phyloP scores from a whole-genome alignment of 2,888 invertebrate genomes.

The Volucella inanis region DNA sequence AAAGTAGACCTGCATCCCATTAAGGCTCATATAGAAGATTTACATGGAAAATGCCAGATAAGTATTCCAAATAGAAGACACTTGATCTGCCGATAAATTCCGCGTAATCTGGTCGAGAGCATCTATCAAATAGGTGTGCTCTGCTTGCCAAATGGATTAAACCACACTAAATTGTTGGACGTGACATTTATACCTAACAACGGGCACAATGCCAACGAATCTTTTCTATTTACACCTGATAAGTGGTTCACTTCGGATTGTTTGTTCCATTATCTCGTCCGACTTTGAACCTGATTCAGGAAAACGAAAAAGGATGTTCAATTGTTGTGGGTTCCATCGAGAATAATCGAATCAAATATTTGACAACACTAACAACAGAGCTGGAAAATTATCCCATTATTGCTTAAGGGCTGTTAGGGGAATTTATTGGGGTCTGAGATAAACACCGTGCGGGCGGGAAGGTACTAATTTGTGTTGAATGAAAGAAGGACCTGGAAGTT shows the following conservation, averaged over 20 bases:
- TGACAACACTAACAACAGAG: slow-evolving; percentile 60
- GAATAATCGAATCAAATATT: slow-evolving; percentile 74
- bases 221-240: slow-evolving; percentile 59
- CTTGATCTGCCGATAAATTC: slow-evolving; percentile 72
- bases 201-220: slow-evolving; percentile 21
- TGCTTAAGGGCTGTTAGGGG: slow-evolving; percentile 39
- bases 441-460: slow-evolving; percentile 69
- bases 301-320: slow-evolving; percentile 61
- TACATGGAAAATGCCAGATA: slow-evolving; percentile 68
- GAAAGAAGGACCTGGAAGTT: slow-evolving; percentile 5
- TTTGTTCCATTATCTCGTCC: slow-evolving; percentile 64
- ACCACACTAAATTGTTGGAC: slow-evolving; percentile 39
- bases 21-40: slow-evolving; percentile 54
- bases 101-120: slow-evolving; percentile 65
- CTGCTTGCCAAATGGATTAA: slow-evolving; percentile 62
- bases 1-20: slow-evolving; percentile 47
- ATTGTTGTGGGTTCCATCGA: slow-evolving; percentile 71
- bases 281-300: neutral
- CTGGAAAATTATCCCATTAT: slow-evolving; percentile 65
- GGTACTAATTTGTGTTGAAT: slow-evolving; percentile 62
- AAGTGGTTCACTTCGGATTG: slow-evolving; percentile 68
- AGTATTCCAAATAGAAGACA: slow-evolving; percentile 59
- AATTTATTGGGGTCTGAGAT: slow-evolving; percentile 73
- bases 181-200: slow-evolving; percentile 65
- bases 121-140: slow-evolving; percentile 40